Evolutionary conservation across 2,113 vertebrate species (phyloP), one percentile per base, ranked within the genome.

Genomic region (Siniperca chuatsi): DNA sequence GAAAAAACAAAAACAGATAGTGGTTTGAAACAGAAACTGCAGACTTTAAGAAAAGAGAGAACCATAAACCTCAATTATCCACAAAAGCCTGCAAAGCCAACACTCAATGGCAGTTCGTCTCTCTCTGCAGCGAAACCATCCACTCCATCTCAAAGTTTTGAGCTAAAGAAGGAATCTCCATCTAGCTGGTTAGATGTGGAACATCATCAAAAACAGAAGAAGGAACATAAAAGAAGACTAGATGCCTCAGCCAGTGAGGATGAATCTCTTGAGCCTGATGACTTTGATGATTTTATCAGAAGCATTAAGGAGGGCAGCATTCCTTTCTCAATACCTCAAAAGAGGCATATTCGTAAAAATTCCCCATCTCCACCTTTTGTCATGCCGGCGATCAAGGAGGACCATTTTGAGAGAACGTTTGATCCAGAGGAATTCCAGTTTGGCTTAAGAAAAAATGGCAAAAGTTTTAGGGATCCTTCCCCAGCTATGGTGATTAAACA

Each of bases 361-460:
- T 94, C 95, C 0, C 94, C 95, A 2, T 81, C 95, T 8, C 97
- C 97, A 18, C 96, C 95, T 37, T 98, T 97, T 8, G 96, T 92
- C 61, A 93, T 99, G 96, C 97, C 98, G 2, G 96, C 97, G 2
- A 99, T 99, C 74, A 97, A 96, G 10, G 98, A 99, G 92, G 97
- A 98, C 90, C 93, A 85, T 68, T 95, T 97, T 60, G 98, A 99
- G 92, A 98, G 96, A 90, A 94, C 96, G 0, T 96, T 99, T 74
- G 97, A 99, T 90, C 96, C 97, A 44, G 96, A 90, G 0, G 40
- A 96, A 23, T 99, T 99, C 79, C 96, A 96, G 52, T 95, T 98
- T 67, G 98, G 98, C 8, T 93, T 98, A 73, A 95, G 97, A 75
- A 97, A 96, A 89, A 96, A 93, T 60, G 92, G 91, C 6, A 81